Conservation (phyloP, 2,888 invertebrate species). For the Ptilodon capucinus region DNA sequence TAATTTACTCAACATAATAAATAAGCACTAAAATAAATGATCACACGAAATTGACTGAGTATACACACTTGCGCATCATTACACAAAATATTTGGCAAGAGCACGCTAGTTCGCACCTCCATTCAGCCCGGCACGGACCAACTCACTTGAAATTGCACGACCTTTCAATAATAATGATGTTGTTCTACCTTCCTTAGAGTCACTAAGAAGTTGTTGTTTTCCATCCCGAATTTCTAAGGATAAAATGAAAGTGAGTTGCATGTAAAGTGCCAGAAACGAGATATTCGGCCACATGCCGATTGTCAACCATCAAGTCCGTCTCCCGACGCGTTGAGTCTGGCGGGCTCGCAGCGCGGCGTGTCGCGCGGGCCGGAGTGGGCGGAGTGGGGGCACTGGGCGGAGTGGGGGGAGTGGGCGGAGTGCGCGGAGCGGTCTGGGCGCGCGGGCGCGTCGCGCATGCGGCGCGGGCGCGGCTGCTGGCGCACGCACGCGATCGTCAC, state of each 20-base stretch:
- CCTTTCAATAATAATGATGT: no score
- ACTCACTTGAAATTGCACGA: no score
- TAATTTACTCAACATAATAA: neutral
- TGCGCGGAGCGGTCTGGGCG: constrained; percentile 21
- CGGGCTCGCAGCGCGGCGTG: constrained; percentile 16
- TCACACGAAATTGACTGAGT: neutral
- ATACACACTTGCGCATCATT: no score
- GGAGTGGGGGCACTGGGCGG: constrained; percentile 23
- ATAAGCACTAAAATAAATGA: neutral
- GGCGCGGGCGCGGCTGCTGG: constrained; percentile 39
- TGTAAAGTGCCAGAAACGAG: neutral
- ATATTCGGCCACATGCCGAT: neutral
- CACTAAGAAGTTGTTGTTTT: no score
- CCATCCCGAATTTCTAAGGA: no score
- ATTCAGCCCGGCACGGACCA: no score
- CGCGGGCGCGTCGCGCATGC: constrained; percentile 25
- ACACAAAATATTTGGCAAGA: no score
- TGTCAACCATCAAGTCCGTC: constrained; percentile 20
- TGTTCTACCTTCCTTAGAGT: no score
- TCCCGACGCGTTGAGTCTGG: constrained; percentile 25
- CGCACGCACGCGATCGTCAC: constrained; percentile 47
- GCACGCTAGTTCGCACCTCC: no score
- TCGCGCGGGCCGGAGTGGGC: constrained; percentile 23
- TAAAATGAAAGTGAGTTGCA: no score
- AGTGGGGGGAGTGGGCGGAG: constrained; percentile 13